Evolutionary conservation across 2,888 invertebrate species (phyloP).

Genomic region (Melikaiella ostensackeni): DNA sequence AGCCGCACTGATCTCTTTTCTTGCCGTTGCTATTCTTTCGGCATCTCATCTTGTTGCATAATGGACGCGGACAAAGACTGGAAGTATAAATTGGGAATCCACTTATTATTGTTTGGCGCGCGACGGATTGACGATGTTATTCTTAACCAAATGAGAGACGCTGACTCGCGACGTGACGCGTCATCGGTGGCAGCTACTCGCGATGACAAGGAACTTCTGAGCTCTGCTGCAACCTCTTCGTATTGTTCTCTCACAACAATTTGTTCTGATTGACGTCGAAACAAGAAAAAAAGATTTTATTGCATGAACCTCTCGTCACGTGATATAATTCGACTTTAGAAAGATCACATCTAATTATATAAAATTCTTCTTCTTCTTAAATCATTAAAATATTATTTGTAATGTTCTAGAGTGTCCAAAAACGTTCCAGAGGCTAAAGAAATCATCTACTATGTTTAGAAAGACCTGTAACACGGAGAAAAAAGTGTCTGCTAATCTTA

Average conservation of each 20-base stretch:
- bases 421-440: too few relatives aligned
- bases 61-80: conserved; percentile 55
- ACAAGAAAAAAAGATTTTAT: neutral
- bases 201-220: conserved; percentile 36
- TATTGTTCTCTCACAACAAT: conserved; percentile 15
- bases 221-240: neutral
- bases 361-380: neutral
- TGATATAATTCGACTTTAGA: neutral
- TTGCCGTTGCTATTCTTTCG: conserved; percentile 25
- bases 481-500: too few relatives aligned
- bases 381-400: neutral
- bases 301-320: neutral
- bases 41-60: conserved; percentile 39
- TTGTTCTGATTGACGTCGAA: neutral
- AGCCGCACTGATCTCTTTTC: conserved; percentile 45
- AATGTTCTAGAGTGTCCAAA: neutral
- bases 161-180: conserved; percentile 53
- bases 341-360: neutral
- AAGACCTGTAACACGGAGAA: too few relatives aligned
- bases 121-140: conserved; percentile 66
- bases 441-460: too few relatives aligned
- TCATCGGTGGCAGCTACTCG: conserved; percentile 44
- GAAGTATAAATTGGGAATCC: conserved; percentile 58
- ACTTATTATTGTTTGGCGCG: conserved; percentile 60
- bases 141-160: conserved; percentile 68